Percentiles rank a stretch among this genome's conserved stretches.
phyloP scores from a whole-genome alignment of 2,888 invertebrate species.

The Zhuqinia jingwanae region DNA sequence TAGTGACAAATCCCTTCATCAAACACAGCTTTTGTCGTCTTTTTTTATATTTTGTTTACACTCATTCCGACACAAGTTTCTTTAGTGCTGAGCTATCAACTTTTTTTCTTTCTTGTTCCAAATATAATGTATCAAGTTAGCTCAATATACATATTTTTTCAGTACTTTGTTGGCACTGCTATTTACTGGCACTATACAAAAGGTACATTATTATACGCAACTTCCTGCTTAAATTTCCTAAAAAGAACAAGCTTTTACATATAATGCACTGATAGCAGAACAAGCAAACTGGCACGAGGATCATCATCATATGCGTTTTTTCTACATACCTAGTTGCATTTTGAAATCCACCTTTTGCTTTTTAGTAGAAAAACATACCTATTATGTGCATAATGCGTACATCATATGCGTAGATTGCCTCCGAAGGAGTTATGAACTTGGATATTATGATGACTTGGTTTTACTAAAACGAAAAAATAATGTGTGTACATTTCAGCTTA shows the following conservation, averaged over 20 bases:
- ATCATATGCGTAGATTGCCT: neutral
- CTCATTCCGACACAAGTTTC: neutral
- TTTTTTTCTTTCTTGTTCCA: too few species aligned
- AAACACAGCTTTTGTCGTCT: slow-evolving; percentile 10
- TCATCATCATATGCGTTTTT: neutral
- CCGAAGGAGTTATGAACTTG: too few species aligned
- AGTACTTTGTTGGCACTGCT: neutral
- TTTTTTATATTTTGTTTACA: neutral
- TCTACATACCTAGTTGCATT: neutral
- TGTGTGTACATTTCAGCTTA: slow-evolving; percentile 26
- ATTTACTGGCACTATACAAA: slow-evolving; percentile 3
- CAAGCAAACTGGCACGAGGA: slow-evolving; percentile 9
- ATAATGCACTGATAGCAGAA: slow-evolving; percentile 2
- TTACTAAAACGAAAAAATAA: too few species aligned
- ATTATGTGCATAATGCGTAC: too few species aligned
- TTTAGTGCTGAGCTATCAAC: neutral
- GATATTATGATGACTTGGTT: neutral
- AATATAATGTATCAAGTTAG: too few species aligned
- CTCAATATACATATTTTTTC: too few species aligned
- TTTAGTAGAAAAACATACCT: too few species aligned
- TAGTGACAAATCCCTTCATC: slow-evolving; percentile 45
- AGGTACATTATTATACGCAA: neutral
- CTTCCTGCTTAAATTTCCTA: slow-evolving; percentile 31
- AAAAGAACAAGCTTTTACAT: neutral
- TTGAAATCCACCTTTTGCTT: too few species aligned